Conservation (phyloP, 2,888 invertebrate genomes). For the Heliconius cydno region DNA sequence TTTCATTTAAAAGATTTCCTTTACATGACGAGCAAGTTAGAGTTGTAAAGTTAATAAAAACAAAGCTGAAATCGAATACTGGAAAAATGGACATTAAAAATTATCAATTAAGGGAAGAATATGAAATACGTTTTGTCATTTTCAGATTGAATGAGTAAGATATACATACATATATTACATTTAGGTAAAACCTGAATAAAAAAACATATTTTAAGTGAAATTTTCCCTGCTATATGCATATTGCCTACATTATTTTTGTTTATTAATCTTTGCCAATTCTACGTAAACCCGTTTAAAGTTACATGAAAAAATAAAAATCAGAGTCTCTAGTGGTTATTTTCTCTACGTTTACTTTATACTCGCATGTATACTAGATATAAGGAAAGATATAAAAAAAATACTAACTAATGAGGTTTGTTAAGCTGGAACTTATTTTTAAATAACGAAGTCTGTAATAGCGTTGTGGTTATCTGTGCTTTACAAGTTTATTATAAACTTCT, state of each 20-base stretch:
- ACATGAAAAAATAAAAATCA: not conserved
- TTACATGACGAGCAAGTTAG: not conserved
- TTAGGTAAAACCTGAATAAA: too few relatives aligned
- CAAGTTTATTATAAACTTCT: not conserved
- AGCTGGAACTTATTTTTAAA: not conserved
- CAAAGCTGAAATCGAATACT: too few relatives aligned
- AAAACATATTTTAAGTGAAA: too few relatives aligned
- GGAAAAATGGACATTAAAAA: too few relatives aligned
- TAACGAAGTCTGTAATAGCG: not conserved
- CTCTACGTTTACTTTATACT: not conserved
- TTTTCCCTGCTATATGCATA: too few relatives aligned
- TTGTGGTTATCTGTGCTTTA: slow-evolving; percentile 1
- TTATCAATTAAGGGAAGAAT: too few relatives aligned
- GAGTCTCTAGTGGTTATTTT: not conserved
- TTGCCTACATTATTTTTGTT: not conserved
- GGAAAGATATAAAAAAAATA: not conserved
- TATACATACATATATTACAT: not conserved
- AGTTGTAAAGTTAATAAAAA: too few relatives aligned
- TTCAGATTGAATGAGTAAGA: not conserved
- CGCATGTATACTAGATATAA: too few relatives aligned
- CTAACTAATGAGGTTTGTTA: not conserved
- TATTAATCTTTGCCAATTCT: not conserved
- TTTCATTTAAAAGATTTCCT: not conserved
- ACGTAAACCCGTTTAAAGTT: not conserved
- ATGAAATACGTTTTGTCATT: too few relatives aligned